These are phyloP conservation scores for Chrysaora quinquecirrha DNA, from an alignment of 30 jellyfish, hydroid and myxozoan genomes.

Conservation along the genomic window DNA sequence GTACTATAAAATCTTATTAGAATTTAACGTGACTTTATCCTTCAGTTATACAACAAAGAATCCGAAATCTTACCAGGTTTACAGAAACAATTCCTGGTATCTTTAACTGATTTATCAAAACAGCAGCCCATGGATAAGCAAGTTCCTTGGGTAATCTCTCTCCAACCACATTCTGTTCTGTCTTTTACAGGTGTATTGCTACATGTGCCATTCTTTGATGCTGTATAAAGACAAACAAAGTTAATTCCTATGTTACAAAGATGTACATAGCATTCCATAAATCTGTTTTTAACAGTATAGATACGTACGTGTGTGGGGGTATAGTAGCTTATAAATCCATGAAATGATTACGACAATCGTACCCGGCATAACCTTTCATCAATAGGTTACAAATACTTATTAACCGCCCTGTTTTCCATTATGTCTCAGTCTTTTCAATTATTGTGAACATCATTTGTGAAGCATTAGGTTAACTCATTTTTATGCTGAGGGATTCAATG, in stretches of 20 bases:
- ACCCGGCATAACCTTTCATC: background rate
- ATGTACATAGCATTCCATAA: background rate
- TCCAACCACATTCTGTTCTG: slow-evolving; percentile 88
- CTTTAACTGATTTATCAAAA: slow-evolving; percentile 61
- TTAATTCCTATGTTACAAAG: too few relatives aligned
- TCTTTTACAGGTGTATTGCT: slow-evolving; percentile 22
- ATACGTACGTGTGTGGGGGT: background rate
- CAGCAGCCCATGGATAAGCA: slow-evolving; percentile 91
- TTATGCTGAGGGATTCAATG: too few relatives aligned
- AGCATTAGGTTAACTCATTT: too few relatives aligned
- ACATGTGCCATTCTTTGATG: slow-evolving; percentile 37
- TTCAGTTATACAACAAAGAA: too few relatives aligned
- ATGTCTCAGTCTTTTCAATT: too few relatives aligned
- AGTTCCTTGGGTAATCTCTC: slow-evolving; percentile 67
- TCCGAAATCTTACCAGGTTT: slow-evolving; percentile 86
- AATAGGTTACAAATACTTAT: background rate
- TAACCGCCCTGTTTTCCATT: background rate
- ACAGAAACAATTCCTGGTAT: slow-evolving; percentile 78
- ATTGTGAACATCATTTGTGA: too few relatives aligned
- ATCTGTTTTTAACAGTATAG: background rate
- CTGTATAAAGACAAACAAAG: slow-evolving; percentile 6
- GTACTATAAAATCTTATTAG: too few relatives aligned
- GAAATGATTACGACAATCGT: background rate
- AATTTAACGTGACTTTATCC: too few relatives aligned
- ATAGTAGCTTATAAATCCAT: background rate